phyloP scores from a whole-genome alignment of 2,113 vertebrate genomes.

The Neotoma lepida region DNA sequence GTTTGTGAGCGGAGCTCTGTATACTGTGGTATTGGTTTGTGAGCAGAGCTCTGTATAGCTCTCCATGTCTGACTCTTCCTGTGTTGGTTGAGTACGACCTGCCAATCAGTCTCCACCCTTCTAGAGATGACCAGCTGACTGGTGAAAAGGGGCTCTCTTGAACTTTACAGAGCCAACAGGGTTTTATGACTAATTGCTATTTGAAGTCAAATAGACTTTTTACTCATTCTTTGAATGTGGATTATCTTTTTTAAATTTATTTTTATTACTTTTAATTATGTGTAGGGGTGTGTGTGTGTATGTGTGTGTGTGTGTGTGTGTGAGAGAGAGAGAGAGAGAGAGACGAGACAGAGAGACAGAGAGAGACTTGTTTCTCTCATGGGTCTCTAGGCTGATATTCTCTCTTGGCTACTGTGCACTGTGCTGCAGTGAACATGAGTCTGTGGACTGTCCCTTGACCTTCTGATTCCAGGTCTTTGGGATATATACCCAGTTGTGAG shows the following conservation, averaged over 20 bases:
- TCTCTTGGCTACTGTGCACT: background rate
- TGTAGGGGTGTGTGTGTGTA: conserved; percentile 54
- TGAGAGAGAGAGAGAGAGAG: too few relatives aligned
- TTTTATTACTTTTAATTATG: conserved; percentile 5
- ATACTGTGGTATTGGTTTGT: background rate
- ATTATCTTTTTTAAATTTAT: conserved; percentile 61
- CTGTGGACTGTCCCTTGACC: too few relatives aligned
- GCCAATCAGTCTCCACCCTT: background rate
- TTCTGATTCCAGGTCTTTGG: background rate
- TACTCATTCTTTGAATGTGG: background rate
- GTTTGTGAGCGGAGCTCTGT: background rate
- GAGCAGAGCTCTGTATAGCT: background rate
- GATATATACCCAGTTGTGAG: background rate
- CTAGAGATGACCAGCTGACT: background rate
- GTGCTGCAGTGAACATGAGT: background rate
- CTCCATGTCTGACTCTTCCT: rapidly evolving
- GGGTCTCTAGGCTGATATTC: background rate
- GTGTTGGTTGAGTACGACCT: background rate
- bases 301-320: background rate
- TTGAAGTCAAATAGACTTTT: background rate
- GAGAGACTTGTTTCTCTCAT: too few relatives aligned
- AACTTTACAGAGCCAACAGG: background rate
- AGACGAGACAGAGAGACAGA: too few relatives aligned
- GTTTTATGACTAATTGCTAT: background rate
- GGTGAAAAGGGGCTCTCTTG: background rate